Evolutionary conservation across 2,797 vertebrate species (phyloP).

Genomic region (Vultur gryphus): DNA sequence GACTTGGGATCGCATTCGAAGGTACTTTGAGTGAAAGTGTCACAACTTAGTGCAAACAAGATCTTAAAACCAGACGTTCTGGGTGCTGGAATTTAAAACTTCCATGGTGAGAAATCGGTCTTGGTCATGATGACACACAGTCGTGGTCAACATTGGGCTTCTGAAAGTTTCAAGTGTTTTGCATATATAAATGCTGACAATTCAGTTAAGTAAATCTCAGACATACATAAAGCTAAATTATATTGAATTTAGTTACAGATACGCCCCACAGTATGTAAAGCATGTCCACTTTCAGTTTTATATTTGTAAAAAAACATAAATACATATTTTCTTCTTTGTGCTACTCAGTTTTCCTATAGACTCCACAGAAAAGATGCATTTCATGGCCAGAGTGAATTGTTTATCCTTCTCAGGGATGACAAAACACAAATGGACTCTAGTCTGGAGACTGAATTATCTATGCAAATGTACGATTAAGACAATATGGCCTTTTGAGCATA

Average conservation of each 20-base stretch:
- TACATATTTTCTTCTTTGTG: background rate
- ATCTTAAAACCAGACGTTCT: background rate
- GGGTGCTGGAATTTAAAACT: background rate
- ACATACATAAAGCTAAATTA: background rate
- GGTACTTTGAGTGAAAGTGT: background rate
- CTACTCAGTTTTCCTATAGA: background rate
- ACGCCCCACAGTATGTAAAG: accelerated
- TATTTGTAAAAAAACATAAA: background rate
- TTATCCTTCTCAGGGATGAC: background rate
- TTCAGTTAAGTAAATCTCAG: background rate
- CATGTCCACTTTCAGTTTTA: background rate
- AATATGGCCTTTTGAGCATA: background rate
- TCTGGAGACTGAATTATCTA: background rate
- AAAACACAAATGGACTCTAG: background rate
- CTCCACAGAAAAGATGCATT: background rate
- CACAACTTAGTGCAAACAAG: background rate
- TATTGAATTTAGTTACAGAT: background rate
- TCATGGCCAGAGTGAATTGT: background rate
- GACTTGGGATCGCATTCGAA: background rate
- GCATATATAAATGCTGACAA: background rate
- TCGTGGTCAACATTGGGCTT: background rate
- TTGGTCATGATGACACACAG: background rate
- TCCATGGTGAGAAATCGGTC: background rate
- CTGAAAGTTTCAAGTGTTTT: background rate
- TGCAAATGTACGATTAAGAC: background rate